phyloP scores from a whole-genome alignment of 2,797 vertebrate species.

The Nasua narica region DNA sequence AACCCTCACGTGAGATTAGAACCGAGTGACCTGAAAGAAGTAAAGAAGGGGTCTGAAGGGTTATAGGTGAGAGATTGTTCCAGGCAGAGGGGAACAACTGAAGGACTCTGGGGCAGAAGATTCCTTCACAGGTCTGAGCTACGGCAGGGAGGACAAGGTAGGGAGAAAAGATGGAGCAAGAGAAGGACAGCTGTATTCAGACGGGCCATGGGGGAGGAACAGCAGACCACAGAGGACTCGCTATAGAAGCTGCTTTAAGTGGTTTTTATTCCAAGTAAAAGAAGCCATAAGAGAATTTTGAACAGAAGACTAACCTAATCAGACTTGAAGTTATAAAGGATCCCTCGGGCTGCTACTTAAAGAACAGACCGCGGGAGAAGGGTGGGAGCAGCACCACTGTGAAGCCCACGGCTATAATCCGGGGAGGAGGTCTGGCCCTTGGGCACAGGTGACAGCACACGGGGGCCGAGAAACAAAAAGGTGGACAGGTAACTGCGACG shows the following conservation, averaged over 20 bases:
- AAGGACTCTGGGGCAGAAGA: background rate
- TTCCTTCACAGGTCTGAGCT: background rate
- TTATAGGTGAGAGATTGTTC: background rate
- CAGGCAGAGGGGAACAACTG: background rate
- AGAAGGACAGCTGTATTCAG: background rate
- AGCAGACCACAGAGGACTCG: background rate
- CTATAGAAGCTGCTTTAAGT: too few species aligned
- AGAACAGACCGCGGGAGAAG: background rate
- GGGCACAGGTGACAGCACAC: background rate
- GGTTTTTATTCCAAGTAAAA: background rate
- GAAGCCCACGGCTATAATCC: background rate
- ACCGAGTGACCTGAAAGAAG: background rate
- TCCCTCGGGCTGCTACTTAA: background rate
- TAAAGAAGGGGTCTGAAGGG: background rate
- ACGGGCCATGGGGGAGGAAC: background rate
- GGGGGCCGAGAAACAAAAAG: background rate
- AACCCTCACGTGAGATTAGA: background rate
- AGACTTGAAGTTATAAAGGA: background rate
- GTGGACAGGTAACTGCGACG: fast-evolving
- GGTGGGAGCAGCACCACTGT: background rate
- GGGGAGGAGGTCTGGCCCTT: background rate
- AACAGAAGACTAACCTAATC: background rate
- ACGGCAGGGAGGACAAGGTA: background rate
- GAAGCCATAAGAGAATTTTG: background rate
- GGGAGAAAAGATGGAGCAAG: background rate